Conservation (phyloP, 2,113 vertebrate species). For the Pionites leucogaster region DNA sequence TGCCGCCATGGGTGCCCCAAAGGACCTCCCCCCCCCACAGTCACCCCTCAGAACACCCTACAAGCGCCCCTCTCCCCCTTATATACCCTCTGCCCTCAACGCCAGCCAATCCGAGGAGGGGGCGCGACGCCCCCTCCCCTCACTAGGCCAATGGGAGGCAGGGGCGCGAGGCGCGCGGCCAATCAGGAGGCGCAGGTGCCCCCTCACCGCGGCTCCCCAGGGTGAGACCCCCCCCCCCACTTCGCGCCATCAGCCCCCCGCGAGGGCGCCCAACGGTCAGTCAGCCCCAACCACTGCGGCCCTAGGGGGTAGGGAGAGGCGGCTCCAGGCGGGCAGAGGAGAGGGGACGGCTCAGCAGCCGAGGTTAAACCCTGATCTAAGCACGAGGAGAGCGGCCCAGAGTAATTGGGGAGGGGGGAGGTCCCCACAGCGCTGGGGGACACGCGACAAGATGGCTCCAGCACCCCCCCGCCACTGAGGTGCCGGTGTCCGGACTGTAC, state of each 20-base stretch:
- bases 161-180: slow-evolving; percentile 23
- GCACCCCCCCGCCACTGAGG: too few relatives aligned
- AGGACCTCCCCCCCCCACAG: too few relatives aligned
- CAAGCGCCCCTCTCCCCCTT: rapidly evolving
- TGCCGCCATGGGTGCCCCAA: rapidly evolving
- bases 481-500: too few relatives aligned
- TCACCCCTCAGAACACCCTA: rapidly evolving
- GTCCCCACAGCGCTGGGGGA: too few relatives aligned
- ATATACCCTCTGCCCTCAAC: not conserved
- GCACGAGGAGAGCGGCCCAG: too few relatives aligned
- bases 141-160: not conserved
- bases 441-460: too few relatives aligned
- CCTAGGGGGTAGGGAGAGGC: not conserved
- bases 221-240: not conserved
- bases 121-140: not conserved
- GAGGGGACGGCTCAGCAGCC: not conserved
- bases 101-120: not conserved
- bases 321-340: too few relatives aligned
- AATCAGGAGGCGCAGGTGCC: not conserved
- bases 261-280: not conserved
- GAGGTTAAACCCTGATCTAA: not conserved
- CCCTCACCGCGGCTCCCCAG: not conserved
- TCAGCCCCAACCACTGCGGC: not conserved
- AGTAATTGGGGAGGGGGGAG: too few relatives aligned
- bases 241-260: not conserved